A percentile compares a stretch with the other conserved stretches of the same genome.
Conservation (phyloP, 1,140 invertebrate species). For the Drosophila mayri region DNA sequence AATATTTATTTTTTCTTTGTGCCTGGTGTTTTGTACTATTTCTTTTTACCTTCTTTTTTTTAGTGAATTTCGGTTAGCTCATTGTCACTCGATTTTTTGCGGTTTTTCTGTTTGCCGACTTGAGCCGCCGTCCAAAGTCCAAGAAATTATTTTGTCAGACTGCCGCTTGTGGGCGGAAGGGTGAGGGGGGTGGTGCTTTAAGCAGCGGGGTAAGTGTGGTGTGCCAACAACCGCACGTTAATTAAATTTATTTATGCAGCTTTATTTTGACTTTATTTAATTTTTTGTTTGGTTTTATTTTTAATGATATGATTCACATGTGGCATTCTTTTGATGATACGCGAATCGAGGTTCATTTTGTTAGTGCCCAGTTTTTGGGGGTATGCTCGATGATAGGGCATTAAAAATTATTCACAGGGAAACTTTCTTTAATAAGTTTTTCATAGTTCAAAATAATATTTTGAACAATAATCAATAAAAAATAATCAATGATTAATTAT, state of each 20-base stretch:
- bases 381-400: not conserved
- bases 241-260: conserved; percentile 81
- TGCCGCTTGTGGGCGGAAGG: conserved; percentile 16
- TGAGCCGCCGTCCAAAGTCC: conserved; percentile 80
- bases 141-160: conserved; percentile 80
- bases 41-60: conserved; percentile 10
- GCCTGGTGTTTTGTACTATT: conserved; percentile 16
- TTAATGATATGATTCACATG: conserved; percentile 80
- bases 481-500: too few relatives aligned
- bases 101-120: conserved; percentile 60
- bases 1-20: conserved; percentile 38
- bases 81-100: conserved; percentile 59
- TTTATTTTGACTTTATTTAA: conserved; percentile 62
- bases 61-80: conserved; percentile 42
- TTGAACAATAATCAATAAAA: too few relatives aligned
- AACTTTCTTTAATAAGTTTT: too few relatives aligned
- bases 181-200: conserved; percentile 9
- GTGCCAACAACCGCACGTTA: conserved; percentile 64
- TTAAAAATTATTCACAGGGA: too few relatives aligned
- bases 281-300: conserved; percentile 60
- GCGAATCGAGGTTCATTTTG: conserved; percentile 16
- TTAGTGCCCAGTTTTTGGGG: not conserved
- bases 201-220: not conserved
- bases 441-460: too few relatives aligned
- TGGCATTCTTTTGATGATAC: conserved; percentile 69